A percentile compares a stretch with the other conserved stretches of the same genome.
Conservation (phyloP, 1,140 invertebrate species). For the Meteorus sp. region DNA sequence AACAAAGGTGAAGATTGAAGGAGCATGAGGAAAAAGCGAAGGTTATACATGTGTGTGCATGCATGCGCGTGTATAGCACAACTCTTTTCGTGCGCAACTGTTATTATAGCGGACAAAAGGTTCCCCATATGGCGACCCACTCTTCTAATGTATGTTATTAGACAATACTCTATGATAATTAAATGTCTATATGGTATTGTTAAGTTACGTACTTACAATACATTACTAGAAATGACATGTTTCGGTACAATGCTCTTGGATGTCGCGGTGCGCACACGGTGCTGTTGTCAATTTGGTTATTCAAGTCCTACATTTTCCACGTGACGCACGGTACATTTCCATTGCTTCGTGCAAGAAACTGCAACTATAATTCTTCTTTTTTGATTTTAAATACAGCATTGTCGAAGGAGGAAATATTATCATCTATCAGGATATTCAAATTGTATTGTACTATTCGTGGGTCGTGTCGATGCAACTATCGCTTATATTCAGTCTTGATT, state of each 20-base stretch:
- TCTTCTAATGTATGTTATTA: conserved; percentile 59
- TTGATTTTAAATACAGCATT: no score
- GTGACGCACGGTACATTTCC: conserved; percentile 1
- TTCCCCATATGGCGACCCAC: conserved; percentile 55
- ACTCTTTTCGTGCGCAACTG: conserved; percentile 55
- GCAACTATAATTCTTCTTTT: no score
- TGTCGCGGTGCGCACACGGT: conserved; percentile 43
- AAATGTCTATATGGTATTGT: conserved; percentile 59
- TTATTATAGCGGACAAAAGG: conserved; percentile 55
- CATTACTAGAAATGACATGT: conserved; percentile 58
- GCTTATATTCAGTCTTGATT: no score
- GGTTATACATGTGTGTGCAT: conserved; percentile 43
- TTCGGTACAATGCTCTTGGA: conserved; percentile 57
- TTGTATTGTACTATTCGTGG: no score
- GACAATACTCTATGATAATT: conserved; percentile 61
- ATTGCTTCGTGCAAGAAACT: no score
- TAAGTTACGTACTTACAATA: conserved; percentile 53
- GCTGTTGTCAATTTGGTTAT: conserved; percentile 31
- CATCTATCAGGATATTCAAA: no score
- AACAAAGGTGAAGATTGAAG: conserved; percentile 32
- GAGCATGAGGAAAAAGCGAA: conserved; percentile 43
- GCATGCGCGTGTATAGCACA: conserved; percentile 54
- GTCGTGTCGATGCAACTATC: no score
- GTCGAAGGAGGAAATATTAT: no score
- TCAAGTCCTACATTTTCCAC: not conserved